A percentile compares a stretch with the other conserved stretches of the same genome.
Evolutionary conservation across 2,888 invertebrate species (phyloP).

Genomic region (Steinernema hermaphroditum): DNA sequence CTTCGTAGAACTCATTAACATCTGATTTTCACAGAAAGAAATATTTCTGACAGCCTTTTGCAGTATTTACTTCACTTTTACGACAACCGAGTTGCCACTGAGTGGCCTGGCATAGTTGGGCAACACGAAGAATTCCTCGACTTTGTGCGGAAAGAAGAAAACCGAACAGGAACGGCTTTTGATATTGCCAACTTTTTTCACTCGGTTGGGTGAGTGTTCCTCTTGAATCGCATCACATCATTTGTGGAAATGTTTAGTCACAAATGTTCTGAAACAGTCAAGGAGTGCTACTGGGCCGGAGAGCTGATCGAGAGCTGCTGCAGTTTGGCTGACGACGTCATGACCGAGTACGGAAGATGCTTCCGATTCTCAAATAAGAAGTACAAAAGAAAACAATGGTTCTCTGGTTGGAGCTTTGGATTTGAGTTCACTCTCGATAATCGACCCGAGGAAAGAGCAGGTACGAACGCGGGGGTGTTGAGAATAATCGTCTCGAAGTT

Average conservation of each 20-base stretch:
- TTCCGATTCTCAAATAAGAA: slow-evolving; percentile 42
- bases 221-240: background rate
- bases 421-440: slow-evolving; percentile 48
- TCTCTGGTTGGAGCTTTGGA: slow-evolving; percentile 47
- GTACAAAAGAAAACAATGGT: slow-evolving; percentile 42
- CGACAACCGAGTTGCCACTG: background rate
- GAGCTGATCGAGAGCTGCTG: slow-evolving; percentile 45
- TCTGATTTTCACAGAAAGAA: slow-evolving; percentile 37
- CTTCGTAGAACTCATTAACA: background rate
- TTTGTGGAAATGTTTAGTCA: slow-evolving; percentile 32
- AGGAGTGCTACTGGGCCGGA: slow-evolving; percentile 48
- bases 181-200: slow-evolving; percentile 38
- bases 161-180: slow-evolving; percentile 29
- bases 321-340: slow-evolving; percentile 33
- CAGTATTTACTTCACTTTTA: slow-evolving; percentile 41
- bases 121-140: slow-evolving; percentile 31
- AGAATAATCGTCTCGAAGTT: too few species aligned
- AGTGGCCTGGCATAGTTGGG: background rate
- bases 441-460: background rate
- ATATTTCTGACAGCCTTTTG: slow-evolving; percentile 37
- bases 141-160: slow-evolving; percentile 9
- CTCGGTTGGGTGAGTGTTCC: slow-evolving; percentile 37
- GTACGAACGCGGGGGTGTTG: background rate
- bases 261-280: slow-evolving; percentile 45
- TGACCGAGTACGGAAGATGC: slow-evolving; percentile 48